These are phyloP conservation scores for Thaumetopoea pityocampa DNA, from an alignment of 1,140 invertebrate genomes.

Conservation along the genomic window DNA sequence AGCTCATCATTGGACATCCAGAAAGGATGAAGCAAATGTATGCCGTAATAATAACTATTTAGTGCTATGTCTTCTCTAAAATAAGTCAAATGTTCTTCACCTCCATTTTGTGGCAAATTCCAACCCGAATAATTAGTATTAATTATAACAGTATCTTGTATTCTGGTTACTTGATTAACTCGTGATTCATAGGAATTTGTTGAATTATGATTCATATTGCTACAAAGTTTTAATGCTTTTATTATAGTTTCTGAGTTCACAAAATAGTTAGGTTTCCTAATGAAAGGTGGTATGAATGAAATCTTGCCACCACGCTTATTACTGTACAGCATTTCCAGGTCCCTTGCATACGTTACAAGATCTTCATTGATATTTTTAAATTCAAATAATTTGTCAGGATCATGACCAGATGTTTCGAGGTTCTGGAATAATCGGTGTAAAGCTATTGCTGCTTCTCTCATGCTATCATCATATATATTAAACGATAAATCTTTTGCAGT, in stretches of 20 bases:
- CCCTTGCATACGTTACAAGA: slow-evolving; percentile 1
- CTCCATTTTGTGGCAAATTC: slow-evolving; percentile 66
- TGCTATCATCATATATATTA: slow-evolving; percentile 56
- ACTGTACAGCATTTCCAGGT: slow-evolving; percentile 19
- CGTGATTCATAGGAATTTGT: slow-evolving; percentile 22
- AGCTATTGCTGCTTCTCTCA: slow-evolving; percentile 49
- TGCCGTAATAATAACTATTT: slow-evolving; percentile 84
- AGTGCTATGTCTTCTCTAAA: slow-evolving; percentile 84
- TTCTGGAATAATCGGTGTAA: slow-evolving; percentile 44
- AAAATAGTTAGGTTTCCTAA: slow-evolving; percentile 54
- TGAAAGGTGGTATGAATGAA: slow-evolving; percentile 39
- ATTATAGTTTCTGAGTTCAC: slow-evolving; percentile 51
- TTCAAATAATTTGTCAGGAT: slow-evolving; percentile 7
- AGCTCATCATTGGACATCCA: slow-evolving; percentile 78
- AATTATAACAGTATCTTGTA: slow-evolving; percentile 41
- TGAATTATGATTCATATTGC: slow-evolving; percentile 5
- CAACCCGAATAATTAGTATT: slow-evolving; percentile 77
- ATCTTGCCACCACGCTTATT: neutral
- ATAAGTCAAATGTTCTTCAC: slow-evolving; percentile 81
- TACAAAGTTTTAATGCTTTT: slow-evolving; percentile 36
- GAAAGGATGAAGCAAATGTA: slow-evolving; percentile 81
- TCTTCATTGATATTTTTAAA: slow-evolving; percentile 13
- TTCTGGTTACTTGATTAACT: slow-evolving; percentile 41
- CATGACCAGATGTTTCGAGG: slow-evolving; percentile 19
- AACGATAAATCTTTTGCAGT: slow-evolving; percentile 49